phyloP scores from a whole-genome alignment of 2,888 invertebrate species.

The Parelbella ahira region DNA sequence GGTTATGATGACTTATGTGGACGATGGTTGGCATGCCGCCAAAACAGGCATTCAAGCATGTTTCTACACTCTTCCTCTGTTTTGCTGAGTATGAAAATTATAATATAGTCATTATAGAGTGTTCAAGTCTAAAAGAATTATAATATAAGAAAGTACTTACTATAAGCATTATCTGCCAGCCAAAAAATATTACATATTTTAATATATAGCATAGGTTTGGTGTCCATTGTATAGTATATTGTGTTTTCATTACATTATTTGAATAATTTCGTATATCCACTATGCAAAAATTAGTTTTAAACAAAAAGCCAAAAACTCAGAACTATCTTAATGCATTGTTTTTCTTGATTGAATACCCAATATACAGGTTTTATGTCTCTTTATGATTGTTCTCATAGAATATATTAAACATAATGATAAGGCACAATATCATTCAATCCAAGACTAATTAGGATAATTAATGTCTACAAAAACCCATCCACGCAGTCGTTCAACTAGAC shows the following conservation, averaged over 20 bases:
- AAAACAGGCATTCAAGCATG: conserved; percentile 24
- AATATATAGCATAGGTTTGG: conserved; percentile 18
- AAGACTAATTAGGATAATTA: too few relatives aligned
- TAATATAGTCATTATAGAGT: neutral
- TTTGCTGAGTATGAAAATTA: conserved; percentile 18
- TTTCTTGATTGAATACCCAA: too few relatives aligned
- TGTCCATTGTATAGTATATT: conserved; percentile 11
- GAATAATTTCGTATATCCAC: too few relatives aligned
- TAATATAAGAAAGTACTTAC: conserved; percentile 25
- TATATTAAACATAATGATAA: too few relatives aligned
- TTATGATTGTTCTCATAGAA: too few relatives aligned
- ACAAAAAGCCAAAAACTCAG: too few relatives aligned
- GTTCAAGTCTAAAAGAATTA: conserved; percentile 12
- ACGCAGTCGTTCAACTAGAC: too few relatives aligned
- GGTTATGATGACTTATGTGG: conserved; percentile 17
- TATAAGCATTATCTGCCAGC: conserved; percentile 27
- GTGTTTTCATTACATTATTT: neutral
- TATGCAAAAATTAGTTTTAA: too few relatives aligned
- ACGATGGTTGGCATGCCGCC: conserved; percentile 24
- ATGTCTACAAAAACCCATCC: too few relatives aligned
- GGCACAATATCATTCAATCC: too few relatives aligned
- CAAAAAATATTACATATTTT: conserved; percentile 25
- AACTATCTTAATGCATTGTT: too few relatives aligned
- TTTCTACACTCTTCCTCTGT: conserved; percentile 11
- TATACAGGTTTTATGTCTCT: too few relatives aligned